A percentile compares a stretch with the other conserved stretches of the same genome.
phyloP scores from a whole-genome alignment of 1,140 invertebrate species.

The Charaxes varanes region DNA sequence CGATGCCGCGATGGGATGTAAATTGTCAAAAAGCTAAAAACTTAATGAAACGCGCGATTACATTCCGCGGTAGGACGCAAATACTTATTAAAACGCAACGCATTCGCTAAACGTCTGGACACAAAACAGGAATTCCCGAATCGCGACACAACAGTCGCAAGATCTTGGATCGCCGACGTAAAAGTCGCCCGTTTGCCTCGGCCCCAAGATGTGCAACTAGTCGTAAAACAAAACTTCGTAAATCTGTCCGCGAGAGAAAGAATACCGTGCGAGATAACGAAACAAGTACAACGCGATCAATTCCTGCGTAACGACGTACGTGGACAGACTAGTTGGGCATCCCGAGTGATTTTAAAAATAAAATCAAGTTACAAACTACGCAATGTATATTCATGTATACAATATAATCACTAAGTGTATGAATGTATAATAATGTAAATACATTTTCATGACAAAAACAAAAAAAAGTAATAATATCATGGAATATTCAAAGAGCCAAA shows the following conservation, averaged over 20 bases:
- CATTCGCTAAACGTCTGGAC: no score
- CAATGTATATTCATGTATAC: constrained; percentile 73
- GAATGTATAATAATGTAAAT: constrained; percentile 73
- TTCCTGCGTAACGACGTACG: constrained; percentile 46
- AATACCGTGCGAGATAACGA: constrained; percentile 15
- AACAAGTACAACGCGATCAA: constrained; percentile 32
- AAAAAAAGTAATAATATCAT: constrained; percentile 74
- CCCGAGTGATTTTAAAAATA: constrained; percentile 64
- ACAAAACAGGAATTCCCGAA: no score
- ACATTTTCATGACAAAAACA: constrained; percentile 72
- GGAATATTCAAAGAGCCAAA: constrained; percentile 75
- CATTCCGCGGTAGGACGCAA: no score
- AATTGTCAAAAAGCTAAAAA: no score
- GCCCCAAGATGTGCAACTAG: constrained; percentile 67
- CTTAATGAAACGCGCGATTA: no score
- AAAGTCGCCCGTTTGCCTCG: no score
- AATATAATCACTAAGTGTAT: constrained; percentile 71
- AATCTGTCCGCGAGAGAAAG: constrained; percentile 19
- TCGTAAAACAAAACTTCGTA: constrained; percentile 25
- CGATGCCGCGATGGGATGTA: no score
- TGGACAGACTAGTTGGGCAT: constrained; percentile 58
- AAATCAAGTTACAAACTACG: constrained; percentile 71
- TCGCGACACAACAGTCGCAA: no score
- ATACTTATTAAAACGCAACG: no score
- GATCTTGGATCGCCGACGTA: no score